Evolutionary conservation across 2,113 vertebrate species (phyloP), one percentile per base, ranked within the genome.

Genomic region (Misgurnus anguillicaudatus): DNA sequence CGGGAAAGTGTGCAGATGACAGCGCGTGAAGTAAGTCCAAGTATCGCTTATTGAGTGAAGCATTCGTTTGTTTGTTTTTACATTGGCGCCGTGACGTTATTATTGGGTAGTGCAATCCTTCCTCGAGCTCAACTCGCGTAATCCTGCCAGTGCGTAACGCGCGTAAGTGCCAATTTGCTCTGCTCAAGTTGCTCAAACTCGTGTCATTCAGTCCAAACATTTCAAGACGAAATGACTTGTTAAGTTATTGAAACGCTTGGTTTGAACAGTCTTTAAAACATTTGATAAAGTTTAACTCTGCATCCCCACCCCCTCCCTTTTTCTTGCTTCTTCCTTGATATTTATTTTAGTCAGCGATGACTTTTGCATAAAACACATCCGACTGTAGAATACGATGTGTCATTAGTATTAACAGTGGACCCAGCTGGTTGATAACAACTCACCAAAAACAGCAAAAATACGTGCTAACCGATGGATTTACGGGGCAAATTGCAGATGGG

Each of bases 281-380:
- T 89, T 87, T 85, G 80, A 88, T 83, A 91, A 93, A 93, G 91
- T 93, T 93, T 80, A 87, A 89, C 86, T 90, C 86, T 81, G 77
- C 85, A 83, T 78, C 66, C 66, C 70, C 71, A 53, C 84, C 75
- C 81, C 80, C 86, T 51, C 69, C 70, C 75, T 58, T 76, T 81
- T 82, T 82, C 78, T 83, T 81, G 83, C 76, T 83, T 77, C 81
- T 85, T 81, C 82, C 83, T 87, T 74, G 71, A 60, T 71, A 82
- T 78, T 41, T 45, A 17, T 47, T 60, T 39, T 17, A 24, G 36
- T 78, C 24, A 31, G 24, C 24, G 24, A 31, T 69, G 39, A 57
- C 57, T 53, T 76, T 67, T 45, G 16, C 62, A 57, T 11, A n/a
- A 36, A 31, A 19, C 42, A 57, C 38, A 42, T 6, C 39, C 70